Conservation (phyloP, 2,797 vertebrate species). For the Lepus townsendii region DNA sequence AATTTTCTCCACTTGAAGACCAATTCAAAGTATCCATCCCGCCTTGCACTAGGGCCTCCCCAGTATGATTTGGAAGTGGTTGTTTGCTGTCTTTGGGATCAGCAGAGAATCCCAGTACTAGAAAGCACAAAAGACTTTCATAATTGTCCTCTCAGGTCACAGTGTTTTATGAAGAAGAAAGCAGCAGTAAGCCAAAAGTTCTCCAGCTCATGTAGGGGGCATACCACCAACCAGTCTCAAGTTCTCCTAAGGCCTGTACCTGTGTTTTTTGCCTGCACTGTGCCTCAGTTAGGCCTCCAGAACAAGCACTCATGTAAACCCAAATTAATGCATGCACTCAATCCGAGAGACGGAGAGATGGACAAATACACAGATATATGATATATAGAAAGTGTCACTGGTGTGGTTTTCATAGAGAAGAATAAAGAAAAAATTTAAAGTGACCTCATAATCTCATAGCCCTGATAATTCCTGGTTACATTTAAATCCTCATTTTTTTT, state of each 20-base stretch:
- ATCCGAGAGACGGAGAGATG: not conserved
- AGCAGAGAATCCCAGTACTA: not conserved
- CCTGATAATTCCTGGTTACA: not conserved
- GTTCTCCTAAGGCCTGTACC: not conserved
- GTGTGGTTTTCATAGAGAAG: not conserved
- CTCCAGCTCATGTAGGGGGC: not conserved
- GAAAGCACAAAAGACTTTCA: constrained; percentile 26
- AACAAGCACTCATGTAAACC: constrained; percentile 37
- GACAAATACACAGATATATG: not conserved
- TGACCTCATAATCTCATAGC: not conserved
- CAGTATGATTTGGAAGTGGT: not conserved
- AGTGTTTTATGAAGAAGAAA: constrained; percentile 3
- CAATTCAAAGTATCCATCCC: not conserved
- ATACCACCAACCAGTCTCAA: not conserved
- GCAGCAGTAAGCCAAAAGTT: not conserved
- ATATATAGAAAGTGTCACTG: not conserved
- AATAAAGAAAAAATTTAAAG: constrained; percentile 13
- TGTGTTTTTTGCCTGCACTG: not conserved
- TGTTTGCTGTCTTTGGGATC: constrained; percentile 21
- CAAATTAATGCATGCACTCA: not conserved
- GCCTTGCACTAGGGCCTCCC: not conserved
- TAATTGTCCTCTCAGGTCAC: not conserved
- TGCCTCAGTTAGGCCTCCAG: not conserved
- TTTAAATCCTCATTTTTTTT: constrained; percentile 34
- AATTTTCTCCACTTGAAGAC: constrained; percentile 49